Evolutionary conservation across 1,140 invertebrate genomes (phyloP), one percentile per base, ranked within the genome.

Genomic region (Myzus persicae): DNA sequence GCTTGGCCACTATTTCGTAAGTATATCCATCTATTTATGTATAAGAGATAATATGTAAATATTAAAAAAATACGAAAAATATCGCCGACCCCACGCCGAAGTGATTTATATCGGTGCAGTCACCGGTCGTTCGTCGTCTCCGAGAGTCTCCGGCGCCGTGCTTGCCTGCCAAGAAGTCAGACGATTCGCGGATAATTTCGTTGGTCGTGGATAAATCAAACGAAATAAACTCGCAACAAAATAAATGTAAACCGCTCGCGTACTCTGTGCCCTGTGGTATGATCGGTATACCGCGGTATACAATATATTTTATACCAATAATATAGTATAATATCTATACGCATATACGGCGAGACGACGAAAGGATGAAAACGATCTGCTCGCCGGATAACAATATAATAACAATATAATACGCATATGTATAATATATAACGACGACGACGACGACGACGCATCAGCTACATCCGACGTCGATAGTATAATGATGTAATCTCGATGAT

Each of bases 401-500:
- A 54, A 54, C 26, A 67, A n/a, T 67, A n/a, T n/a, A n/a, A 67
- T 67, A 67, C n/a, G n/a, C n/a, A n/a, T n/a, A n/a, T n/a, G n/a
- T 67, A 31, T 67, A 67, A n/a, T n/a, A n/a, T 67, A n/a, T 67
- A 67, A 51, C 42, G 42, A 54, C 51, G 51, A 42, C 42, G 2
- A 51, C 20, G 5, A 67, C 22, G 82, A 40, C 81, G 81, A 40
- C 38, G 22, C 82, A 84, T 84, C 38, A 42, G 24, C 38, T 26
- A 40, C 36, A 40, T 40, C 22, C 38, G 24, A 84, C 82, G 22
- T 26, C 82, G 38, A 42, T 84, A 40, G n/a, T 84, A 40, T 84
- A 84, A 42, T 84, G 82, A 84, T 42, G 38, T 42, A 84, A 84
- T 84, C 82, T 84, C 82, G 36, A 84, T 84, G 36, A 84, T 84